These are phyloP conservation scores for Drosophila meridionalis DNA, from an alignment of 2,888 invertebrate genomes.

Conservation along the genomic window DNA sequence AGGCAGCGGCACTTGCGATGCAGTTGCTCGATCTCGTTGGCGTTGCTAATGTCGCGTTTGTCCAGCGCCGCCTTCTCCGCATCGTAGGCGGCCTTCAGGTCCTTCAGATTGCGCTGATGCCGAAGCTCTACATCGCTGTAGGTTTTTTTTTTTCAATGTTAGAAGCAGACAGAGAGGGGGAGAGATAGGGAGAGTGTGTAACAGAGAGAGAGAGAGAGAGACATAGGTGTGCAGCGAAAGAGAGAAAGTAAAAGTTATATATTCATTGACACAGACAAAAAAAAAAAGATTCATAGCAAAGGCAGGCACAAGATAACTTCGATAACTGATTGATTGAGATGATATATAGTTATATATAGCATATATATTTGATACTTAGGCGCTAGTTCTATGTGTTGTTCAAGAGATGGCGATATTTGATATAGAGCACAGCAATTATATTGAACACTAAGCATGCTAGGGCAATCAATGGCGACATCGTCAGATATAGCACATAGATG, in stretches of 20 bases:
- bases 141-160: conserved; percentile 24
- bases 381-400: conserved; percentile 4
- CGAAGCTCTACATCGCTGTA: conserved; percentile 85
- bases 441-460: conserved; percentile 83
- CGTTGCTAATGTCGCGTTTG: conserved; percentile 86
- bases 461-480: conserved; percentile 83
- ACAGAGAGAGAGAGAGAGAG: conserved; percentile 7
- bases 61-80: conserved; percentile 84
- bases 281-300: conserved; percentile 6
- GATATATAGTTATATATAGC: background rate
- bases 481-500: conserved; percentile 81
- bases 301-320: conserved; percentile 36
- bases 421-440: conserved; percentile 75
- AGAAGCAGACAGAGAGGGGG: background rate
- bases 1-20: conserved; percentile 87
- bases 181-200: conserved; percentile 1
- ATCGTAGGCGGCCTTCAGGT: conserved; percentile 84
- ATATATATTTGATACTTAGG: conserved; percentile 29
- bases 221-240: conserved; percentile 47
- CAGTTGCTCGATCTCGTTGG: conserved; percentile 86
- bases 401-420: conserved; percentile 74
- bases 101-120: conserved; percentile 84
- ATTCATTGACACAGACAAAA: conserved; percentile 5
- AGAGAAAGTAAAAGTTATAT: conserved; percentile 52
- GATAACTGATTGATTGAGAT: conserved; percentile 1